A percentile compares a stretch with the other conserved stretches of the same genome.
phyloP scores from a whole-genome alignment of 2,888 invertebrate genomes.

The Stenodema calcarata region DNA sequence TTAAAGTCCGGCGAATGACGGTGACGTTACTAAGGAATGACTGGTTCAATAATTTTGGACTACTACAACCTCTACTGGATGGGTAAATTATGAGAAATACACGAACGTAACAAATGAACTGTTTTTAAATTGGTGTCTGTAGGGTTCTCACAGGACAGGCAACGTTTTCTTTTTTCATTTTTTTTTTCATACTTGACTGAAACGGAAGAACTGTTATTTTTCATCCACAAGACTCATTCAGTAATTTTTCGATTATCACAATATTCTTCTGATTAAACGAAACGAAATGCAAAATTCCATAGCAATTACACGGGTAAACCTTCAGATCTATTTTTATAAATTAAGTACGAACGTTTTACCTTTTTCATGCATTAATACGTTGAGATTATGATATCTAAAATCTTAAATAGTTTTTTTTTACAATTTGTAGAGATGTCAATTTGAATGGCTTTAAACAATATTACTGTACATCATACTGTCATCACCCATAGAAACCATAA shows the following conservation, averaged over 20 bases:
- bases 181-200: no score
- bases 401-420: constrained; percentile 22
- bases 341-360: constrained; percentile 2
- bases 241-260: neutral
- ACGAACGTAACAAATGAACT: neutral
- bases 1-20: neutral
- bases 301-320: neutral
- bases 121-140: neutral
- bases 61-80: neutral
- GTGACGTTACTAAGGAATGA: neutral
- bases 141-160: neutral
- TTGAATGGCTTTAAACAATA: neutral
- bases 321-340: constrained; percentile 15
- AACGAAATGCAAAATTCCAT: neutral
- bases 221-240: no score
- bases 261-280: neutral
- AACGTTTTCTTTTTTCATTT: no score
- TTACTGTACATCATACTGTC: neutral
- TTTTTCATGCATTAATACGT: constrained; percentile 9
- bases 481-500: neutral
- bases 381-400: constrained; percentile 30
- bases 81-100: neutral
- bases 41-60: neutral
- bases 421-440: neutral
- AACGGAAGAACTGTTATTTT: no score